These are phyloP conservation scores for Papilio elwesi DNA, from an alignment of 2,888 invertebrate species.

Conservation along the genomic window DNA sequence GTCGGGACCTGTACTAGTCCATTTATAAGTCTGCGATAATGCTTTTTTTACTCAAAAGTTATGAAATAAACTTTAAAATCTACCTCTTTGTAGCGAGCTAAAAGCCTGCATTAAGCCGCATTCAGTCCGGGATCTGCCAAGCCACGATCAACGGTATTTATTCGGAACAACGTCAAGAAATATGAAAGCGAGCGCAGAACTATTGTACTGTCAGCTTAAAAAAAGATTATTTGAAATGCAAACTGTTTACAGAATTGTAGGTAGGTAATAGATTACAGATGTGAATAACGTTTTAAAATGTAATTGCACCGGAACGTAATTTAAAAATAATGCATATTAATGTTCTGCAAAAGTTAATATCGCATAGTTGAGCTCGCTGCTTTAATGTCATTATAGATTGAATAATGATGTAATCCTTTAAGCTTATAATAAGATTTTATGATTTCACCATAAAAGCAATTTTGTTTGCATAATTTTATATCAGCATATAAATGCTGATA, in stretches of 20 bases:
- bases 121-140: conserved; percentile 1
- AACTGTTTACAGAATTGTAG: too few species aligned
- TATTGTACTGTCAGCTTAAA: not conserved
- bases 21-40: not conserved
- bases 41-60: not conserved
- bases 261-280: not conserved
- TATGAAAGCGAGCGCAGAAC: not conserved
- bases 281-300: conserved; percentile 8
- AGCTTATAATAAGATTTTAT: conserved; percentile 6
- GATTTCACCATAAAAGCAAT: not conserved
- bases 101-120: not conserved
- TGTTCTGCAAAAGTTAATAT: conserved; percentile 14
- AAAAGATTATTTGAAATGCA: not conserved
- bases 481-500: not conserved
- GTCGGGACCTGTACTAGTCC: too few species aligned
- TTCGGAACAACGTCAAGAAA: not conserved
- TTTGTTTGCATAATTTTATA: conserved; percentile 14
- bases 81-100: not conserved
- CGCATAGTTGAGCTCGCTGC: conserved; percentile 14
- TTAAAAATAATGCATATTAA: conserved; percentile 20
- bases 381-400: conserved; percentile 8
- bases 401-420: conserved; percentile 17
- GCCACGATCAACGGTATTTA: not conserved
- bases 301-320: not conserved
- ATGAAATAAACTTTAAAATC: not conserved